Percentiles rank a stretch among this genome's conserved stretches.
These are phyloP conservation scores for Atherix ibis DNA, from an alignment of 2,888 invertebrate genomes.

Conservation along the genomic window DNA sequence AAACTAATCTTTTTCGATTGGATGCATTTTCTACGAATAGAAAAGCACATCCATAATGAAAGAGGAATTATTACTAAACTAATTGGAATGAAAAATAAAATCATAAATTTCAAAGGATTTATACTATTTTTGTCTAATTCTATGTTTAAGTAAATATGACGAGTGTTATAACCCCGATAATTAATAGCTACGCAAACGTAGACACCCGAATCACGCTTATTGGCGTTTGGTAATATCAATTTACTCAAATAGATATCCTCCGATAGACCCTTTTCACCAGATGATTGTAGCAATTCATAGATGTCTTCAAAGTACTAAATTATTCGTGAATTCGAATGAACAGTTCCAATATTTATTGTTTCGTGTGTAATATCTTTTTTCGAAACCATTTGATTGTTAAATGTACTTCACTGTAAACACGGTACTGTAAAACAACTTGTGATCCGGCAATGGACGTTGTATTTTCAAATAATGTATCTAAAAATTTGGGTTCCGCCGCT, in stretches of 20 bases:
- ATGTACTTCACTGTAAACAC: slow-evolving; percentile 25
- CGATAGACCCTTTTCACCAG: slow-evolving; percentile 21
- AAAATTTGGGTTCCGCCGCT: slow-evolving; percentile 24
- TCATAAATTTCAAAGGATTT: slow-evolving; percentile 20
- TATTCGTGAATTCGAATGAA: too few species aligned
- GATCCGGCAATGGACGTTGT: slow-evolving; percentile 17
- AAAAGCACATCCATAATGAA: too few species aligned
- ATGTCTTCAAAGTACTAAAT: slow-evolving; percentile 20
- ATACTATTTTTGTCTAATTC: slow-evolving; percentile 18
- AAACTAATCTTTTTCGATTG: too few species aligned
- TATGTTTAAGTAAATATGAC: slow-evolving; percentile 24
- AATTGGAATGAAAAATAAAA: slow-evolving; percentile 28
- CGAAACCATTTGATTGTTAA: slow-evolving; percentile 28
- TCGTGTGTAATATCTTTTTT: slow-evolving; percentile 14
- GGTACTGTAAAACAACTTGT: slow-evolving; percentile 26
- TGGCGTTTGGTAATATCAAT: slow-evolving; percentile 23
- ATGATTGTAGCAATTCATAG: slow-evolving; percentile 23
- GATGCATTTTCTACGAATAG: too few species aligned
- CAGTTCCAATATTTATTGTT: too few species aligned
- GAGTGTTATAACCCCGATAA: slow-evolving; percentile 24
- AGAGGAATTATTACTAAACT: slow-evolving; percentile 23
- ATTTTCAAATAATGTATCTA: slow-evolving; percentile 23
- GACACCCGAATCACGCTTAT: slow-evolving; percentile 20
- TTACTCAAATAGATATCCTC: slow-evolving; percentile 26
- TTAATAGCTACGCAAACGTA: slow-evolving; percentile 30